Conservation (phyloP, 2,888 invertebrate species). For the Eueremaeus valkanovi region DNA sequence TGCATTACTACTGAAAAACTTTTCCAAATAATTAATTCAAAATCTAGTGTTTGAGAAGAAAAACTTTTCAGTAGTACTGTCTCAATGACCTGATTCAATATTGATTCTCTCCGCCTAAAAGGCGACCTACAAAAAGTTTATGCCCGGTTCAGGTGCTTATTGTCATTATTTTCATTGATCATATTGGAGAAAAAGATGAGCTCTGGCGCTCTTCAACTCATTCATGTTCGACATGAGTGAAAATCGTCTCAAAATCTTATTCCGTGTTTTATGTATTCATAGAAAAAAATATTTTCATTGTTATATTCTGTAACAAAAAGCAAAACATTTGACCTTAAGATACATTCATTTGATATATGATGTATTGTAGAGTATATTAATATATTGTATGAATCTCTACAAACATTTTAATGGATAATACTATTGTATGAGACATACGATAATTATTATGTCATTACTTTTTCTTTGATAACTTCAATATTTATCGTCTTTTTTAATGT, state of each 20-base stretch:
- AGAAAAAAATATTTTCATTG: background rate
- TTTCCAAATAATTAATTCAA: background rate
- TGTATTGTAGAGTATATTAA: no score
- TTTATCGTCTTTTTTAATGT: background rate
- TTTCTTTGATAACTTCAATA: background rate
- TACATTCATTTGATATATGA: background rate
- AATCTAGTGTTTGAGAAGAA: background rate
- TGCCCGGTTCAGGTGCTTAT: slow-evolving; percentile 5
- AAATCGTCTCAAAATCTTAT: background rate
- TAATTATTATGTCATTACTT: no score
- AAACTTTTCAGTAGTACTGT: slow-evolving; percentile 4
- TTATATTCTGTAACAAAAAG: background rate
- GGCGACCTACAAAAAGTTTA: slow-evolving; percentile 34
- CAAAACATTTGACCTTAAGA: slow-evolving; percentile 17
- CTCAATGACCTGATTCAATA: slow-evolving; percentile 27
- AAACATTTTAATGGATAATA: no score
- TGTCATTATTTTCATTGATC: background rate
- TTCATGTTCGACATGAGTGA: slow-evolving; percentile 14
- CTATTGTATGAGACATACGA: no score
- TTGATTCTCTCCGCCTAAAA: slow-evolving; percentile 10
- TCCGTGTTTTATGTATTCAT: background rate
- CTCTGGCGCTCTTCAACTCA: background rate
- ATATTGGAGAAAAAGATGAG: slow-evolving; percentile 1
- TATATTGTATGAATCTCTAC: no score
- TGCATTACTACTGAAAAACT: background rate